Base-by-base conservation (phyloP, 2,888 invertebrate genomes). In the Lamellibrachia columna region DNA sequence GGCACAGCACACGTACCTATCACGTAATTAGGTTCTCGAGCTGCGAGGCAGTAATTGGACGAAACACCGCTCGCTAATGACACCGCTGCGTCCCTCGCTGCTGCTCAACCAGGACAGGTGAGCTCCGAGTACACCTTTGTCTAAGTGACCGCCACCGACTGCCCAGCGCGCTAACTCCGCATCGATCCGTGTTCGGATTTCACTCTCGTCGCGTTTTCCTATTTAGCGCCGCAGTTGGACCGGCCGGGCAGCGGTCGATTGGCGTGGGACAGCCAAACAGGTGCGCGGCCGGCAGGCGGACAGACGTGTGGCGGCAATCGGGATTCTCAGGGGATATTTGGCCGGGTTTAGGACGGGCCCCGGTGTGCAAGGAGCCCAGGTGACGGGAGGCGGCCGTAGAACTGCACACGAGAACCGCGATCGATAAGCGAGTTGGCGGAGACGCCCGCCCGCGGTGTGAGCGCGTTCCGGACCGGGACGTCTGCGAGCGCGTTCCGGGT, bases 61-160 rank as follows among this genome's bases (percentile, higher is more conserved):
- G 75, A 75, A 75, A 75, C 75, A 75, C 75, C 75, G 75, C 75
- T 75, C 75, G 75, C 75, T 75, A 75, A 75, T 75, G 75, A 75
- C 75, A 75, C 75, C 75, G 75, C 75, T 75, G 75, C 75, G 75
- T 75, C 75, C 75, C 75, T 75, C 15, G 75, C 22, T 11, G 22
- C 75, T 15, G n/a, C 15, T 75, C n/a, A n/a, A n/a, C 75, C 75
- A 40, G 75, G 75, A 75, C 75, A 75, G 75, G 75, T 75, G 75
- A 75, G 75, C 75, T 75, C 75, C 75, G 75, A 22, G 75, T 75
- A 15, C 75, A 75, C 75, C 75, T 75, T 75, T 75, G 75, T 75
- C 75, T 75, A 75, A 75, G 75, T 75, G 75, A 75, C 75, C 75
- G 75, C 75, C 75, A n/a, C 75, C 75, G 75, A 75, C 75, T 75